A percentile compares a stretch with the other conserved stretches of the same genome.
Evolutionary conservation across 2,797 vertebrate species (phyloP).

Genomic region (Spinibarbus caldwelli): DNA sequence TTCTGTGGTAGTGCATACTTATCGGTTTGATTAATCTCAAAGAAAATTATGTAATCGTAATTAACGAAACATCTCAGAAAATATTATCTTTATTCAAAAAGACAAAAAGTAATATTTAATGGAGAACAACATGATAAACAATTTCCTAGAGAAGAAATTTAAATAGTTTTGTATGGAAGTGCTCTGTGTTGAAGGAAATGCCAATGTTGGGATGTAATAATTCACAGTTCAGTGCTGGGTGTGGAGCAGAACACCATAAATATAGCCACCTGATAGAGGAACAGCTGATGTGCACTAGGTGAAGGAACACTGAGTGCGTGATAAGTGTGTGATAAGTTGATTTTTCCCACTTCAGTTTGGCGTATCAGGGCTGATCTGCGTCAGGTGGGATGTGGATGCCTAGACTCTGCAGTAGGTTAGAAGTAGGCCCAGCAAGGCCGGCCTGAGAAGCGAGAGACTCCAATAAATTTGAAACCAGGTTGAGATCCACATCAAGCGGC

Average conservation of each 20-base stretch:
- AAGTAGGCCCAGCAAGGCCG: constrained; percentile 91
- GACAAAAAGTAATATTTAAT: not conserved
- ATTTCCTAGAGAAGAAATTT: not conserved
- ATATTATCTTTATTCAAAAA: constrained; percentile 17
- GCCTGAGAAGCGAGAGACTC: constrained; percentile 92
- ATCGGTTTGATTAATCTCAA: not conserved
- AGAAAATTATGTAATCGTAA: not conserved
- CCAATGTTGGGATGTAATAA: too few species aligned
- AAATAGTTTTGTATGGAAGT: not conserved
- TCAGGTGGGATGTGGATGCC: constrained; percentile 88
- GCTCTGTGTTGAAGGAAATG: not conserved
- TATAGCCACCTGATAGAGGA: not conserved
- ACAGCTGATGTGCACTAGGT: not conserved
- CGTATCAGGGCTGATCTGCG: constrained; percentile 73
- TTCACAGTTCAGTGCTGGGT: not conserved
- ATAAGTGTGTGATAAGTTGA: not conserved
- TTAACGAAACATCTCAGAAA: not conserved
- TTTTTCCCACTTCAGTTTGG: not conserved
- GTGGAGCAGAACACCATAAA: not conserved
- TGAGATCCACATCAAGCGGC: constrained; percentile 88
- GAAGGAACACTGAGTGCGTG: not conserved
- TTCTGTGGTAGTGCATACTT: not conserved
- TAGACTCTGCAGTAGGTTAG: constrained; percentile 93
- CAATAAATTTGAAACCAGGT: constrained; percentile 90
- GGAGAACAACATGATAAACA: not conserved